A percentile compares a stretch with the other conserved stretches of the same genome.
Evolutionary conservation across 2,888 invertebrate species (phyloP).

Genomic region (Scaptodrosophila latifasciaeformis): DNA sequence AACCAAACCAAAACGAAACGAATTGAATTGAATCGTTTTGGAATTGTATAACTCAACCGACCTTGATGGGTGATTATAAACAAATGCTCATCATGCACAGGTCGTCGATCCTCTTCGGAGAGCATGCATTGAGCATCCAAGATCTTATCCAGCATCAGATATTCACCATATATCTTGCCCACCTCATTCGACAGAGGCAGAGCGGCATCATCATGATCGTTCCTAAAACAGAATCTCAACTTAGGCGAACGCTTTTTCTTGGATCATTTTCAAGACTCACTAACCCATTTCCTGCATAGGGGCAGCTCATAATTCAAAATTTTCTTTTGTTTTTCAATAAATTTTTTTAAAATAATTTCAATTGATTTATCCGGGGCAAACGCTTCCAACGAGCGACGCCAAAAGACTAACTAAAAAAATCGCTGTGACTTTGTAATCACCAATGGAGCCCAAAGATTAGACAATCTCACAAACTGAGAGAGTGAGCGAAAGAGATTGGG

Average conservation of each 20-base stretch:
- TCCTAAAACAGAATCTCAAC: slow-evolving; percentile 32
- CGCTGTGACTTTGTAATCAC: too few species aligned
- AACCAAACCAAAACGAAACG: too few species aligned
- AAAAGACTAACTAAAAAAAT: not conserved
- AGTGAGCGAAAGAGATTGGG: too few species aligned
- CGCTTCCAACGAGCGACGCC: not conserved
- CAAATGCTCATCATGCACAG: slow-evolving; percentile 96
- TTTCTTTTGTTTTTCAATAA: too few species aligned
- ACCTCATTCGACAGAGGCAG: slow-evolving; percentile 80
- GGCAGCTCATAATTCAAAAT: slow-evolving; percentile 63
- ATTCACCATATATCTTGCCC: slow-evolving; percentile 93
- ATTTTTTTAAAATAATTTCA: not conserved
- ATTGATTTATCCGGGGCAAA: too few species aligned
- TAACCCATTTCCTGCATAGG: slow-evolving; percentile 64
- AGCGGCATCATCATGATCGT: slow-evolving; percentile 67
- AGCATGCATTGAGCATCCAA: slow-evolving; percentile 87
- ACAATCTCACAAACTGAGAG: too few species aligned
- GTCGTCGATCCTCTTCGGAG: slow-evolving; percentile 82
- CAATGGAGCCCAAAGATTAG: too few species aligned
- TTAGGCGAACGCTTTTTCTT: too few species aligned
- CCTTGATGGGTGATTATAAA: slow-evolving; percentile 99
- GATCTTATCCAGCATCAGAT: slow-evolving; percentile 91
- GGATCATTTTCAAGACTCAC: slow-evolving; percentile 19
- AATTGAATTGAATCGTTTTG: too few species aligned
- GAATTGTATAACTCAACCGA: slow-evolving; percentile 73